Evolutionary conservation across 2,888 invertebrate genomes (phyloP), one percentile per base, ranked within the genome.

Genomic region (Volucella inflata): DNA sequence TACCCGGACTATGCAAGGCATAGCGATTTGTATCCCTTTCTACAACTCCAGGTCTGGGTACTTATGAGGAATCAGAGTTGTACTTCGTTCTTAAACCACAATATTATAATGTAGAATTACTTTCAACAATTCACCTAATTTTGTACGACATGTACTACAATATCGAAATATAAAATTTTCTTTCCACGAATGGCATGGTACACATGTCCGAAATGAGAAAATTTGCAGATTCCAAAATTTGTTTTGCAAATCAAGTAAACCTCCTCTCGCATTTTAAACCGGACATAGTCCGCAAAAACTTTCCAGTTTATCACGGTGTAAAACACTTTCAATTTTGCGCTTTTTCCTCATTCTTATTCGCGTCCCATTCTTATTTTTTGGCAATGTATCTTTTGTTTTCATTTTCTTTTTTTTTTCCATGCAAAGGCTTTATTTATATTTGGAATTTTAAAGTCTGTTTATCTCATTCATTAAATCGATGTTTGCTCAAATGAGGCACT

Each of bases 401-500:
- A 12, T 44, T 46, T 14, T 14, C 12, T 11, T 38, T 38, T 57
- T 3, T 55, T 36, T 65, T 55, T 57, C 38, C 70, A 70, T 59
- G 14, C 16, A 48, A 21, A 30, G 14, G 17, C 6, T 70, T 59
- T 70, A 48, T 48, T 59, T 59, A 50, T 57, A 57, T 59, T 70
- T 38, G 21, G 44, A 57, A 55, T 57, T 59, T 57, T 21, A 48
- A 70, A 59, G 48, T 48, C 59, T 59, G 59, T 70, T 59, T 70
- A 70, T 48, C 70, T 70, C 48, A 50, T 57, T 70, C 59, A 59
- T 70, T 59, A 42, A 42, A 11, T 46, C 11, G 57, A n/a, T 46
- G 46, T 30, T 3, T 51, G 36, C 30, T 42, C 11, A 16, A 38
- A 40, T 30, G 17, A 42, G 2, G 21, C n/a, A 21, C 40, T 42